Base-by-base conservation (phyloP, 1,140 invertebrate species). In the Homarus americanus region DNA sequence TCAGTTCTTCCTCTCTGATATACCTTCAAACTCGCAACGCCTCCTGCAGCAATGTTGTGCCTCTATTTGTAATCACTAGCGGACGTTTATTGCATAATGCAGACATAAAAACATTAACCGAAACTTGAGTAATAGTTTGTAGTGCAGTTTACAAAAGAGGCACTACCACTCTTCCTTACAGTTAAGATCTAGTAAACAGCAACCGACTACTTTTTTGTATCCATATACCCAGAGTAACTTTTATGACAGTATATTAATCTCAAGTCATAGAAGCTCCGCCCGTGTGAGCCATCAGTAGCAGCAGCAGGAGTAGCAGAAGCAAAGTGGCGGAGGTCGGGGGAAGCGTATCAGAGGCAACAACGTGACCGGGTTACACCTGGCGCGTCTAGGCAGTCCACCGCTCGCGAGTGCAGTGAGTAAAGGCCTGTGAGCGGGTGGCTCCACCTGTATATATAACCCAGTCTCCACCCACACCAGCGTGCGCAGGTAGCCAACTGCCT, bases 371-470 rank as follows among this genome's bases (percentile, higher is more conserved):
- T 3, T 17, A 28, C 3, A 32, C n/a, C 5, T 24, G 63, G n/a
- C 17, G 53, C 53, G 53, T 58, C 17, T 58, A 20, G 44, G 17
- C 0, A 58, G 53, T 58, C 20, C 17, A 49, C 53, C 20, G 53
- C 53, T 58, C 4, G 53, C 20, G 53, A 24, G 17, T 4, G 53
- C 17, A 24, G 53, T 58, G 20, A 20, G 53, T 15, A 20, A 24
- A 4, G 4, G 53, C 17, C 17, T 49, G 9, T 49, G 53, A n/a
- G n/a, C n/a, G n/a, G 20, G 40, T 32, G 38, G n/a, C 76, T 41
- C 76, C 40, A 20, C 36, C 76, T 79, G 20, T 79, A 79, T 79
- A 79, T 79, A 79, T 79, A 79, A 28, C 28, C 75, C 76, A 12
- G 63, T 24, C 40, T 79, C 40, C 76, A 79, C 76, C 76, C 76